A percentile compares a stretch with the other conserved stretches of the same genome.
These are phyloP conservation scores for Chionodraco myersi DNA, from an alignment of 2,113 vertebrate genomes.

Conservation along the genomic window DNA sequence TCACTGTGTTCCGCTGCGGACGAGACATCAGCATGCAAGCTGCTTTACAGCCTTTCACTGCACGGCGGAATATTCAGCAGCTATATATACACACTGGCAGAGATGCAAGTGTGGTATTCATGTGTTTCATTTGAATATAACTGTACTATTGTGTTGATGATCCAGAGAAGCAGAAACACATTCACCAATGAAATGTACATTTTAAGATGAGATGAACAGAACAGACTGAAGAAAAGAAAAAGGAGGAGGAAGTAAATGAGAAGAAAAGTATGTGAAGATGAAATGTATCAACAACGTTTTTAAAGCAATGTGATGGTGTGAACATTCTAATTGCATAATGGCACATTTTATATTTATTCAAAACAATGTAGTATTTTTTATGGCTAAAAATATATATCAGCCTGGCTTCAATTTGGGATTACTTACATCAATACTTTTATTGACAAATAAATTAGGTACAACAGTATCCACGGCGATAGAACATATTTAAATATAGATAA, in stretches of 20 bases:
- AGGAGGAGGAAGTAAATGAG: too few relatives aligned
- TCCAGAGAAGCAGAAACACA: background rate
- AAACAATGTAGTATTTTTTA: background rate
- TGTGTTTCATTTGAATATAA: background rate
- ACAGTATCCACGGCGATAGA: background rate
- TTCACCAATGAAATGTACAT: too few relatives aligned
- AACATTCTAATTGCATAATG: background rate
- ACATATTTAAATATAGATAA: background rate
- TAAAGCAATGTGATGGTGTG: background rate
- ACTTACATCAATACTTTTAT: background rate
- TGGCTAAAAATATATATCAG: background rate
- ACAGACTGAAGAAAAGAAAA: background rate
- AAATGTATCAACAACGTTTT: too few relatives aligned
- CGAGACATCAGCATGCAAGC: background rate
- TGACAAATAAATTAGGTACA: background rate
- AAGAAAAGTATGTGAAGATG: too few relatives aligned
- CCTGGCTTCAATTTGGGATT: background rate
- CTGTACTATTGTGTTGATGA: background rate
- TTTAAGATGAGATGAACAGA: background rate
- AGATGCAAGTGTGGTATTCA: background rate
- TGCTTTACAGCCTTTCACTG: constrained; percentile 4
- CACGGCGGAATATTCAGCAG: background rate
- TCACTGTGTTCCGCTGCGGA: constrained; percentile 7
- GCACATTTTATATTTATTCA: background rate
- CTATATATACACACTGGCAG: too few relatives aligned